Evolutionary conservation across 2,797 vertebrate species (phyloP).

Genomic region (Sebastes vulpes): DNA sequence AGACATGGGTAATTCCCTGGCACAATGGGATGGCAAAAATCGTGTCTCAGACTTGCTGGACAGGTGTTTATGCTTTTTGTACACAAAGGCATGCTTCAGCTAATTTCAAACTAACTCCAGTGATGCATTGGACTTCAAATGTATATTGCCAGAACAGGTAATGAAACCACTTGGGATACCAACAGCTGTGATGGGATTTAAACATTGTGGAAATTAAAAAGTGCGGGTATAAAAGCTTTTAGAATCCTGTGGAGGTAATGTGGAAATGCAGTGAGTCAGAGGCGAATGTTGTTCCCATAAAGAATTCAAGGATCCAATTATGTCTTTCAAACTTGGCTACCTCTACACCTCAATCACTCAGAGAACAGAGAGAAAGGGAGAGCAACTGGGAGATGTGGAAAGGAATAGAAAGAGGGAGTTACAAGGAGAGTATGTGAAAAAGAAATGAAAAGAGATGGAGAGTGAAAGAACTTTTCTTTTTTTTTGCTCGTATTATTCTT

Average conservation of each 20-base stretch:
- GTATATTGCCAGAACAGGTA: slow-evolving; percentile 8
- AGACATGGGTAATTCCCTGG: slow-evolving; percentile 3
- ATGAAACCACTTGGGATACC: slow-evolving; percentile 22
- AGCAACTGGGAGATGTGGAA: neutral
- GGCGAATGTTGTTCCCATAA: slow-evolving; percentile 49
- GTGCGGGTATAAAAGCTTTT: slow-evolving; percentile 26
- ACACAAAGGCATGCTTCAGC: neutral
- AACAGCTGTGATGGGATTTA: slow-evolving; percentile 29
- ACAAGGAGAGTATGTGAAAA: slow-evolving; percentile 8
- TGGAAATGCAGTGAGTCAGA: slow-evolving; percentile 35
- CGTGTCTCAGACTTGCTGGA: neutral
- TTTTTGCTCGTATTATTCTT: slow-evolving; percentile 27
- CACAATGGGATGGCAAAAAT: slow-evolving; percentile 8
- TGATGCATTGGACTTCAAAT: slow-evolving; percentile 31
- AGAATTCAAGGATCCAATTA: slow-evolving; percentile 73
- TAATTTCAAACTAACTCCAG: slow-evolving; percentile 32
- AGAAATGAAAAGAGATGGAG: slow-evolving; percentile 5
- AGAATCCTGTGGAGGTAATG: slow-evolving; percentile 16
- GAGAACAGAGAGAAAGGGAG: neutral
- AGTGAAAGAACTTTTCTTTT: slow-evolving; percentile 10
- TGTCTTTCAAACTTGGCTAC: slow-evolving; percentile 45
- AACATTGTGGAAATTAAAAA: slow-evolving; percentile 32
- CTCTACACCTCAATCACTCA: slow-evolving; percentile 49
- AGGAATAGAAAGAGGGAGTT: neutral
- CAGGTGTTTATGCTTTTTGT: slow-evolving; percentile 15